phyloP scores from a whole-genome alignment of 2,113 vertebrate species.

The Gallinago jamesoni region DNA sequence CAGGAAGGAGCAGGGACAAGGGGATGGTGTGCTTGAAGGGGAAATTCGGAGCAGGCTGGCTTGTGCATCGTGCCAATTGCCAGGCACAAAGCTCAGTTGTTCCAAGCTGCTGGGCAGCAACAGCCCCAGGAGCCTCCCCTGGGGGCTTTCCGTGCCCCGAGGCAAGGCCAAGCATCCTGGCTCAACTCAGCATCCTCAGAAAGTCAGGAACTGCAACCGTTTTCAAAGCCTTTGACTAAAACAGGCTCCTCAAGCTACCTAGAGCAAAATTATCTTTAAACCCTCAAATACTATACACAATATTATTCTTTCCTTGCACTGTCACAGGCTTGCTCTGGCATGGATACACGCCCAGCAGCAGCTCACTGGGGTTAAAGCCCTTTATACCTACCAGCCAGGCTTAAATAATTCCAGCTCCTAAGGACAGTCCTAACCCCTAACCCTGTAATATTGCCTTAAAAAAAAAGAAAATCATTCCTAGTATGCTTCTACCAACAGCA shows the following conservation, averaged over 20 bases:
- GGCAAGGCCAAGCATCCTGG: not conserved
- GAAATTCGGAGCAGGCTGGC: fast-evolving
- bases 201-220: not conserved
- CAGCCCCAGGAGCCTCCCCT: fast-evolving
- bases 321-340: not conserved
- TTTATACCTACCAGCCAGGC: not conserved
- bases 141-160: not conserved
- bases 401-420: not conserved
- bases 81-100: not conserved
- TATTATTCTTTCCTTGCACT: not conserved
- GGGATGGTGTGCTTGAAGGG: not conserved
- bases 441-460: not conserved
- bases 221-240: not conserved
- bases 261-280: not conserved
- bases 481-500: not conserved
- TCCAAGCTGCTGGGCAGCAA: not conserved
- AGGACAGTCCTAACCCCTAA: not conserved
- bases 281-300: too few relatives aligned
- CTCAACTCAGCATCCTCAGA: not conserved
- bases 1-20: fast-evolving
- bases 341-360: not conserved
- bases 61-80: fast-evolving
- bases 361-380: not conserved
- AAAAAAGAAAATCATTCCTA: not conserved
- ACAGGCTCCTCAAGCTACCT: not conserved